Base-by-base conservation (phyloP, 2,888 invertebrate species). In the Phymatocera aterrima region DNA sequence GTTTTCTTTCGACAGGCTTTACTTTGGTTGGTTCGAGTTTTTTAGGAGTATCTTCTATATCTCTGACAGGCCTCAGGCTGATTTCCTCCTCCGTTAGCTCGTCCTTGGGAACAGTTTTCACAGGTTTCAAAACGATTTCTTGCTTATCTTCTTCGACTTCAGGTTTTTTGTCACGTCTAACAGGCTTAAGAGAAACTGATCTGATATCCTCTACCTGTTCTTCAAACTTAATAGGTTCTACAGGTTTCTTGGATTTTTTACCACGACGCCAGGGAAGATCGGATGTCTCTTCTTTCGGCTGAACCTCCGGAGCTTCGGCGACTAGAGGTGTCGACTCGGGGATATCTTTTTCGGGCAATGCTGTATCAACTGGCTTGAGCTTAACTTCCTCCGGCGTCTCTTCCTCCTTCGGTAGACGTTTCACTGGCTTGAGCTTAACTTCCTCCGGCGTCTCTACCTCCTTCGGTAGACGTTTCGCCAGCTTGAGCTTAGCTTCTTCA, bases 91-190 rank as follows among this genome's bases (percentile, higher is more conserved):
- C 89, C 0, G 46, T 74, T 12, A n/a, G 12, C 90, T 88, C 37
- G 84, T 88, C 84, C 57, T 77, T 78, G 77, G 78, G 78, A 46
- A 70, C n/a, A 64, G 83, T 91, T 91, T 92, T 93, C 3, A 92
- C 92, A 85, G 92, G 93, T 92, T 88, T 92, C 28, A 90, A 88
- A 70, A 87, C 72, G 1, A 81, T 57, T 61, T 78, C 79, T 43
- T 81, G 83, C 37, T 80, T 79, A 8, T 82, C 82, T 18, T 77
- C 68, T 51, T 12, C 10, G 28, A 24, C 70, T 70, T 70, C 70
- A 12, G 37, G 77, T 65, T 51, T 72, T 40, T 37, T 78, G 65
- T 64, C 57, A 79, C 64, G 79, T 80, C 18, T 77, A 31, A 65
- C 79, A 79, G 78, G 80, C 40, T 81, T 79, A 24, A 81, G 48